Conservation (phyloP, 2,888 invertebrate genomes). For the Hypsopygia costalis region DNA sequence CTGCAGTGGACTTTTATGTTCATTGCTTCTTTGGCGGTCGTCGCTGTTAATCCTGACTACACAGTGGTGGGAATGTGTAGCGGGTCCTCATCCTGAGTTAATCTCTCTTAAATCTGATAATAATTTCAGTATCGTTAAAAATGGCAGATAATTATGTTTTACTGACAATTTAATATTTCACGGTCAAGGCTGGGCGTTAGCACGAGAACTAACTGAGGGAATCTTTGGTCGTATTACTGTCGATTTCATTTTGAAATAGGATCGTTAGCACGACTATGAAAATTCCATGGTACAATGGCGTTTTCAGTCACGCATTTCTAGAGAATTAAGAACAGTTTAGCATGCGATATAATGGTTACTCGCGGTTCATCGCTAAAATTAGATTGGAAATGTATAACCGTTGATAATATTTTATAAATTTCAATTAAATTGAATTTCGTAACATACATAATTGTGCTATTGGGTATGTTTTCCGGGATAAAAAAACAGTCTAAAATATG, state of each 20-base stretch:
- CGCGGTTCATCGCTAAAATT: conserved; percentile 9
- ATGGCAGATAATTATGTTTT: background rate
- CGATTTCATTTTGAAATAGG: conserved; percentile 3
- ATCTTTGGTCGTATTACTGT: conserved; percentile 5
- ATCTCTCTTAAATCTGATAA: too few relatives aligned
- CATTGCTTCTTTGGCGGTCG: too few relatives aligned
- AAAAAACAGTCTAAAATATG: too few relatives aligned
- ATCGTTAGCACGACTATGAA: background rate
- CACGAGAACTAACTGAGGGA: conserved; percentile 9
- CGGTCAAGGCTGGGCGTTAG: conserved; percentile 21
- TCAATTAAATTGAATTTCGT: background rate
- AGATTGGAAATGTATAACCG: conserved; percentile 2
- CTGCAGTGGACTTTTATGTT: too few relatives aligned
- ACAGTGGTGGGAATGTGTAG: too few relatives aligned
- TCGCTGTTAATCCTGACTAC: too few relatives aligned
- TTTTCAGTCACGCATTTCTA: conserved; percentile 12
- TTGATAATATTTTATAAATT: background rate
- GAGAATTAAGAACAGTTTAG: conserved; percentile 8
- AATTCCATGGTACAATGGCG: conserved; percentile 3
- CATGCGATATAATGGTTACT: conserved; percentile 11
- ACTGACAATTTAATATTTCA: background rate
- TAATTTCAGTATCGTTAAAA: too few relatives aligned
- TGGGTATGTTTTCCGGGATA: too few relatives aligned
- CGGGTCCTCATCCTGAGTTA: too few relatives aligned
- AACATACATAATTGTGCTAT: too few relatives aligned